Conservation (phyloP, 1,140 invertebrate genomes). For the Aplysia californica region DNA sequence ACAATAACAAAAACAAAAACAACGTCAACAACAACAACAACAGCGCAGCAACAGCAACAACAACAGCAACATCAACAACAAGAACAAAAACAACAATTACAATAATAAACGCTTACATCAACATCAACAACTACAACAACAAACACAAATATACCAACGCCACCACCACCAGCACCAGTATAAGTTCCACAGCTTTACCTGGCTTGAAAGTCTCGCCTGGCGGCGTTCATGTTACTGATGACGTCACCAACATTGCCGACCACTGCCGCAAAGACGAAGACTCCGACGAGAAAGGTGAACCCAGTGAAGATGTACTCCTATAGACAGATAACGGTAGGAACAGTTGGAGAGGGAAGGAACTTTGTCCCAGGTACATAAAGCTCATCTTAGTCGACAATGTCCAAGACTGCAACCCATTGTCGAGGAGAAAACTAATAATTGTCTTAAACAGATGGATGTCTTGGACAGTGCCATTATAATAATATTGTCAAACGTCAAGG, state of each 20-base stretch:
- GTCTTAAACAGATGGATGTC: too few species aligned
- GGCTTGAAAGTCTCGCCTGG: constrained; percentile 93
- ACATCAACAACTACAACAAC: background rate
- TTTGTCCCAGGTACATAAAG: too few species aligned
- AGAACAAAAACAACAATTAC: background rate
- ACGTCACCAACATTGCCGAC: constrained; percentile 97
- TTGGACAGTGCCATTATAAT: too few species aligned
- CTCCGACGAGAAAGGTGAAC: constrained; percentile 94
- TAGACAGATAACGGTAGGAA: constrained; percentile 2
- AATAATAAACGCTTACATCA: background rate
- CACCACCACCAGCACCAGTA: too few species aligned
- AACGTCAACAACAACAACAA: background rate
- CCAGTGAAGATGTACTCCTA: constrained; percentile 90
- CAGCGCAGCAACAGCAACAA: background rate
- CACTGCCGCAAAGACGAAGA: constrained; percentile 97
- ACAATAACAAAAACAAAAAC: background rate
- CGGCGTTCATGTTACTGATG: constrained; percentile 97
- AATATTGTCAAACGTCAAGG: too few species aligned
- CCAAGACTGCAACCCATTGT: too few species aligned
- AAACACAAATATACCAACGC: background rate
- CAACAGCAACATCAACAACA: background rate
- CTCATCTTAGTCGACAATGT: too few species aligned
- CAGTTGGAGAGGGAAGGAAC: too few species aligned
- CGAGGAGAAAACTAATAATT: too few species aligned
- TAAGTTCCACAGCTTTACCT: constrained; percentile 68